These are phyloP conservation scores for Epinotia ramella DNA, from an alignment of 2,888 invertebrate species.

Conservation along the genomic window DNA sequence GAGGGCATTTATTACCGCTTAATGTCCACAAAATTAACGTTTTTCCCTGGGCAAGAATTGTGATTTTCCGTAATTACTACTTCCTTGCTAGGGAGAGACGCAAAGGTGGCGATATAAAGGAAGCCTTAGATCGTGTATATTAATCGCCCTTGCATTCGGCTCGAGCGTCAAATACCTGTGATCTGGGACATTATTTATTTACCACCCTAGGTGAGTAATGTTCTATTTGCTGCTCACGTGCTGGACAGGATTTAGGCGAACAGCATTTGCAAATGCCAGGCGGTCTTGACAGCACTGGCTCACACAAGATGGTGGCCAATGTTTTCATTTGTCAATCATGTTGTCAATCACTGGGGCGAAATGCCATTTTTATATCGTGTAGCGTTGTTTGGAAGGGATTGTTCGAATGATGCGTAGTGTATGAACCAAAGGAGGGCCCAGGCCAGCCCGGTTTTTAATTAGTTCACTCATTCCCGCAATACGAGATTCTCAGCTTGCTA, in stretches of 20 bases:
- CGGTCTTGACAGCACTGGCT: not conserved
- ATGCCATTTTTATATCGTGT: constrained; percentile 28
- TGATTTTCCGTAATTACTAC: no score
- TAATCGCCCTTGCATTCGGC: not conserved
- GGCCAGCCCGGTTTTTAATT: not conserved
- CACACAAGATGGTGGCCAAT: constrained; percentile 5
- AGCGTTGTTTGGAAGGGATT: not conserved
- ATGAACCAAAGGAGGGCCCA: constrained; percentile 6
- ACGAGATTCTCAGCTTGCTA: not conserved
- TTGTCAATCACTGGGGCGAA: not conserved
- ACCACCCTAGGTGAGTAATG: no score
- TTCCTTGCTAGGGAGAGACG: no score
- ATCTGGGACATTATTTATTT: not conserved
- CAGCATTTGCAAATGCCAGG: no score
- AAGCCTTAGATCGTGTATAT: not conserved
- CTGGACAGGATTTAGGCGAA: no score
- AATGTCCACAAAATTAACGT: no score
- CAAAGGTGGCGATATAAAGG: no score
- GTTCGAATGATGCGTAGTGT: not conserved
- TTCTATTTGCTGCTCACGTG: no score
- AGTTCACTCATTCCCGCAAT: not conserved
- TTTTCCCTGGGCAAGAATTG: no score
- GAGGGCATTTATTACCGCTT: no score
- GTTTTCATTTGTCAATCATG: no score
- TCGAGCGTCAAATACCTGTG: not conserved